Percentiles rank a stretch among this genome's conserved stretches.
Conservation (phyloP, 2,797 vertebrate species). For the Notoglanidium macrostoma region DNA sequence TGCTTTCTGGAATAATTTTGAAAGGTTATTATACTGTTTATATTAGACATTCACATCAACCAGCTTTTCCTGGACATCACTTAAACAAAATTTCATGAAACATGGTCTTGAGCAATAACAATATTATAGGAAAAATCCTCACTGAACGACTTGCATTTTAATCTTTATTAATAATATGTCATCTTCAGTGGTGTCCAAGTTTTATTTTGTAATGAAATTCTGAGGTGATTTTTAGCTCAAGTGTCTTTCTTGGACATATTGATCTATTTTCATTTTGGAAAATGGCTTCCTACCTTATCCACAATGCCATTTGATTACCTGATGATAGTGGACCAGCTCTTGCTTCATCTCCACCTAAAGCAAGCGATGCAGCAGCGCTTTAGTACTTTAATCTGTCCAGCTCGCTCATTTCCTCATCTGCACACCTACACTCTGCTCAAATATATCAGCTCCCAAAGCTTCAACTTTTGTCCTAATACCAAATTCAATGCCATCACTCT, state of each 20-base stretch:
- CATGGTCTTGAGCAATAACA: background rate
- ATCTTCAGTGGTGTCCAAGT: background rate
- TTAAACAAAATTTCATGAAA: background rate
- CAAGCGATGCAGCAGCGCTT: background rate
- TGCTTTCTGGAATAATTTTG: slow-evolving; percentile 13
- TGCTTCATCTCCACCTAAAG: background rate
- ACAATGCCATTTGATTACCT: background rate
- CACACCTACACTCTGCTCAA: background rate
- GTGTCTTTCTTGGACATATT: background rate
- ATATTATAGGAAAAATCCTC: background rate
- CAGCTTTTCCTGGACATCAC: slow-evolving; percentile 15
- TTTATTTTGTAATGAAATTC: background rate
- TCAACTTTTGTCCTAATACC: background rate
- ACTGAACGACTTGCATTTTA: background rate
- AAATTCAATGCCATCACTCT: background rate
- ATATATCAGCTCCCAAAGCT: background rate
- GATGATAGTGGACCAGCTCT: background rate
- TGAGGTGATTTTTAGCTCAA: background rate
- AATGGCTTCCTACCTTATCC: background rate
- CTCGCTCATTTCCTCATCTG: background rate
- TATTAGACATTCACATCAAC: slow-evolving; percentile 22
- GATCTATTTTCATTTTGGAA: background rate
- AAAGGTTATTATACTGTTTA: slow-evolving; percentile 22
- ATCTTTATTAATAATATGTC: slow-evolving; percentile 5
- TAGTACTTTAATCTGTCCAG: background rate